Conservation (phyloP, 2,888 invertebrate species). For the Andrena haemorrhoa region DNA sequence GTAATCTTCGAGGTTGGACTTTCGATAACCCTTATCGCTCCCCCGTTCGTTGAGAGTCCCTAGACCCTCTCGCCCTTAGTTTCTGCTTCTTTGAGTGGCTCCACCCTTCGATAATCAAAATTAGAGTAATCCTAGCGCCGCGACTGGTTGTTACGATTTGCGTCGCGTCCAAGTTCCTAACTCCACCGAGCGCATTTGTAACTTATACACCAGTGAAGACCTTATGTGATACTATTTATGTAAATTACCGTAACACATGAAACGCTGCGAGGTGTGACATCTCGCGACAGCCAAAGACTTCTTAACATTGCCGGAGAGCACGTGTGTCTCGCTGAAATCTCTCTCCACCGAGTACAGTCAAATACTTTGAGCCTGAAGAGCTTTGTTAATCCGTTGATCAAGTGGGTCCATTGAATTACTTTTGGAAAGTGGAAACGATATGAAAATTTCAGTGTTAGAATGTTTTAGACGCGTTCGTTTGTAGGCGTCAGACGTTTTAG, state of each 20-base stretch:
- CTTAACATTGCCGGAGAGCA: slow-evolving; percentile 13
- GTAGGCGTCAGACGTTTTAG: background rate
- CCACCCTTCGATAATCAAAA: slow-evolving; percentile 45
- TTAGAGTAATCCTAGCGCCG: slow-evolving; percentile 22
- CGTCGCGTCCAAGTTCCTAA: slow-evolving; percentile 51
- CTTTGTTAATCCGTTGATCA: no score
- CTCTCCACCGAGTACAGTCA: background rate
- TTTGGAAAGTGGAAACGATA: background rate
- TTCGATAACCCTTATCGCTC: no score
- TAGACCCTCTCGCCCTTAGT: no score
- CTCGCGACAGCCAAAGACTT: slow-evolving; percentile 55
- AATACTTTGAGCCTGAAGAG: background rate
- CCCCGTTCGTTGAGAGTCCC: no score
- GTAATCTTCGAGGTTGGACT: no score
- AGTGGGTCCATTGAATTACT: no score
- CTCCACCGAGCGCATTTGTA: slow-evolving; percentile 37
- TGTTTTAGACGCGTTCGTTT: background rate
- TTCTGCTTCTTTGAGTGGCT: background rate
- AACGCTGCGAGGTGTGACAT: slow-evolving; percentile 15
- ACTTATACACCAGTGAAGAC: slow-evolving; percentile 45
- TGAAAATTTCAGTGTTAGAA: background rate
- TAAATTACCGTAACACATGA: slow-evolving; percentile 27
- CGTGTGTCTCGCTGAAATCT: background rate
- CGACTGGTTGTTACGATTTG: slow-evolving; percentile 27
- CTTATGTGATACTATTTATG: slow-evolving; percentile 50